Percentiles rank a stretch among this genome's conserved stretches.
These are phyloP conservation scores for Diplolepis rosae DNA, from an alignment of 2,888 invertebrate species.

Conservation along the genomic window DNA sequence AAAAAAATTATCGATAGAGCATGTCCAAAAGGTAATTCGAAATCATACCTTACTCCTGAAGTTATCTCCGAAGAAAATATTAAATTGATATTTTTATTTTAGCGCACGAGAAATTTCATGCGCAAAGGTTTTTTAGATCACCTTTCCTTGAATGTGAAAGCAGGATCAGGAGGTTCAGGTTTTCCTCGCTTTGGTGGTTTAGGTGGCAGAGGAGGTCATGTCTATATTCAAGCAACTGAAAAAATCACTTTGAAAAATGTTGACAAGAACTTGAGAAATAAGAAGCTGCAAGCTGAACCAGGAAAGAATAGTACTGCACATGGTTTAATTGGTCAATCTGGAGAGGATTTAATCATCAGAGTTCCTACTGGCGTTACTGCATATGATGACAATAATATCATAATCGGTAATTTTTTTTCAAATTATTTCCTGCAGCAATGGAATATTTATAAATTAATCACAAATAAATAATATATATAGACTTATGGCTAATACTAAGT, in stretches of 20 bases:
- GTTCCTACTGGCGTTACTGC: slow-evolving; percentile 90
- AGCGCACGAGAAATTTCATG: slow-evolving; percentile 75
- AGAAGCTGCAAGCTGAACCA: slow-evolving; percentile 79
- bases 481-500: no score
- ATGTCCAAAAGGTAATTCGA: not conserved
- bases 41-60: not conserved
- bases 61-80: not conserved
- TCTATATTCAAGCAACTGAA: slow-evolving; percentile 83
- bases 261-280: slow-evolving; percentile 75
- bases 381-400: slow-evolving; percentile 79
- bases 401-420: slow-evolving; percentile 75
- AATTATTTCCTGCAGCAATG: not conserved
- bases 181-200: slow-evolving; percentile 88
- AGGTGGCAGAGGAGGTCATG: slow-evolving; percentile 94
- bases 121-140: slow-evolving; percentile 84
- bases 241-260: slow-evolving; percentile 77
- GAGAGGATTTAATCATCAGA: slow-evolving; percentile 81
- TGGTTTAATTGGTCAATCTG: slow-evolving; percentile 85
- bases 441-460: no score
- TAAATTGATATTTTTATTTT: slow-evolving; percentile 17
- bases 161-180: slow-evolving; percentile 88
- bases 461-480: no score
- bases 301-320: slow-evolving; percentile 86
- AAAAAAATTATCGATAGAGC: slow-evolving; percentile 74
- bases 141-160: slow-evolving; percentile 85